Evolutionary conservation across 2,888 invertebrate genomes (phyloP).

Genomic region (Cantharis lateralis): DNA sequence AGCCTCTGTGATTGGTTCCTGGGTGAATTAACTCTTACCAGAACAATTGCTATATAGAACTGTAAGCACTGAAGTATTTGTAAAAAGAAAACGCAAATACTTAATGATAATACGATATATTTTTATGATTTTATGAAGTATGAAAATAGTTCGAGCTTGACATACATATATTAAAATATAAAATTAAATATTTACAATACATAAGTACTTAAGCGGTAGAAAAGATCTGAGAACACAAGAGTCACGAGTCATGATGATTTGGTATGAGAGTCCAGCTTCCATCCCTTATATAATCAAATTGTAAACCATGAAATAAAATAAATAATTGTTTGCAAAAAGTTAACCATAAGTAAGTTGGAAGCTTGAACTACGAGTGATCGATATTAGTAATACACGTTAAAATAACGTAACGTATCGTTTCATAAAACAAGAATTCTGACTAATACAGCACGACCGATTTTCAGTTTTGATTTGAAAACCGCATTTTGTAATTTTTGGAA

Average conservation of each 20-base stretch:
- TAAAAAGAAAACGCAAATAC: not conserved
- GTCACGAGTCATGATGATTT: slow-evolving; percentile 35
- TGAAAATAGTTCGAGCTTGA: slow-evolving; percentile 30
- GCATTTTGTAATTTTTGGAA: not conserved
- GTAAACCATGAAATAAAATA: slow-evolving; percentile 8
- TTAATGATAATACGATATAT: slow-evolving; percentile 25
- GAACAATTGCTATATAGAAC: not conserved
- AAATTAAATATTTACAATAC: slow-evolving; percentile 27
- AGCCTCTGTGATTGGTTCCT: too few relatives aligned
- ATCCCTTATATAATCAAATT: slow-evolving; percentile 2
- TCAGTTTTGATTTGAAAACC: slow-evolving; percentile 5
- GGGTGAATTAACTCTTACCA: too few relatives aligned
- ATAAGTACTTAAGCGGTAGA: slow-evolving; percentile 24
- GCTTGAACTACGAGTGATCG: slow-evolving; percentile 4
- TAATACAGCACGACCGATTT: not conserved
- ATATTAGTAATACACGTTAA: slow-evolving; percentile 11
- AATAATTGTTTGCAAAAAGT: slow-evolving; percentile 10
- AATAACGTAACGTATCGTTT: not conserved
- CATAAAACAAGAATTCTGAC: not conserved
- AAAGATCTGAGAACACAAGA: slow-evolving; percentile 29
- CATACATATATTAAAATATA: not conserved
- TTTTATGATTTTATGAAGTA: slow-evolving; percentile 30
- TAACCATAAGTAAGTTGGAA: not conserved
- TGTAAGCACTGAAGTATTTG: not conserved
- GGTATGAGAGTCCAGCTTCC: slow-evolving; percentile 41